Conservation (phyloP, 1,140 invertebrate genomes). For the Sitodiplosis mosellana region DNA sequence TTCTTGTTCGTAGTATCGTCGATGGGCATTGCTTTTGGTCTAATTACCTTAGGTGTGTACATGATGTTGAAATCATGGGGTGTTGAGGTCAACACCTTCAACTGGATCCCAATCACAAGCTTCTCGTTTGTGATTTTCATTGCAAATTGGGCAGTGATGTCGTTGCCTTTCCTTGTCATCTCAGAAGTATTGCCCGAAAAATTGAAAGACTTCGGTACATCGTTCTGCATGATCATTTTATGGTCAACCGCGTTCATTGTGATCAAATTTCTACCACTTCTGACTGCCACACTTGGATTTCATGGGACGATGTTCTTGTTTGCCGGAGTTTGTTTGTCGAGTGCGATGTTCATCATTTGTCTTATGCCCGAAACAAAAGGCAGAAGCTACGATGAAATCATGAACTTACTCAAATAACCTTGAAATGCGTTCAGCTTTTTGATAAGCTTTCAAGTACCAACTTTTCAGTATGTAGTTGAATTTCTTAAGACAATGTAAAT, state of each 20-base stretch:
- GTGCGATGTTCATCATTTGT: constrained; percentile 6
- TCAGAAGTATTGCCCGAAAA: constrained; percentile 19
- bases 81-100: too few relatives aligned
- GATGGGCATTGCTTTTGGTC: background rate
- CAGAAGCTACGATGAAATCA: background rate
- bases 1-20: background rate
- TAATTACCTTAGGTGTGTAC: too few relatives aligned
- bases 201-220: constrained; percentile 10
- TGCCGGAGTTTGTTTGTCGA: background rate
- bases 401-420: background rate
- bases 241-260: constrained; percentile 13
- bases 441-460: too few relatives aligned
- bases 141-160: constrained; percentile 15
- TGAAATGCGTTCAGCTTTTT: too few relatives aligned
- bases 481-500: too few relatives aligned
- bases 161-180: constrained; percentile 19
- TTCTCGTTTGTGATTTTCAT: constrained; percentile 20
- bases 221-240: constrained; percentile 10
- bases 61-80: too few relatives aligned
- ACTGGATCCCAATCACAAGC: constrained; percentile 15
- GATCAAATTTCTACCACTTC: constrained; percentile 8
- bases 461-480: too few relatives aligned
- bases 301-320: background rate
- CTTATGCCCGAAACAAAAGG: constrained; percentile 37
- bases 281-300: constrained; percentile 4